Base-by-base conservation (phyloP, 2,113 vertebrate genomes). In the Excalfactoria chinensis region DNA sequence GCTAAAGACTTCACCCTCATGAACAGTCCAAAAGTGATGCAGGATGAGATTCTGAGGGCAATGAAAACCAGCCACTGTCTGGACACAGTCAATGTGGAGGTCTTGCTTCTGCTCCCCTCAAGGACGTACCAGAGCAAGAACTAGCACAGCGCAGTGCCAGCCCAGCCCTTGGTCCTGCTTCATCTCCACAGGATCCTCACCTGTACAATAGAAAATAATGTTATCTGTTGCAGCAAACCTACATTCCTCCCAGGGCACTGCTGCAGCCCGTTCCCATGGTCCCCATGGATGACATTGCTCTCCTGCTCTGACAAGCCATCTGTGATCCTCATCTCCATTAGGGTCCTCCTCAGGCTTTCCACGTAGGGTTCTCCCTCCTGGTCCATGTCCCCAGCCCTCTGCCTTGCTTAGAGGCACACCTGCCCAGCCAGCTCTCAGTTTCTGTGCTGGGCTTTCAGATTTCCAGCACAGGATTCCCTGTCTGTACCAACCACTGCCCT, bases 231-330 rank as follows among this genome's bases (percentile, higher is more conserved):
- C 63, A 37, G 2, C 0, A 3, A 44, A 21, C 30, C 40, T 32
- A 4, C 5, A 16, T 34, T 12, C 9, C 30, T n/a, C 41, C 59
- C 60, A 28, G 18, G n/a, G 56, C 19, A 12, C 21, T 28, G 43
- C 49, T 23, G 16, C 49, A 14, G 43, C 26, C 58, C 26, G 43
- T 44, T 58, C 34, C 40, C 46, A 16, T 37, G 12, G 30, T 21
- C 1, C 1, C 71, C 30, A 21, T 68, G 9, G 40, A n/a, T 55
- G 30, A 9, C 13, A 7, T 8, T 1, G 0, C 25, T 1, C 0
- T 23, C 35, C 87, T 49, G 21, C 20, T 40, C 41, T 18, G 40
- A 14, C 35, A 12, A 32, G 26, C 63, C 10, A 28, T 5, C 26
- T 12, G 7, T 7, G 7, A 26, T 30, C 20, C 32, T 49, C 41